phyloP scores from a whole-genome alignment of 2,888 invertebrate species.

The Drosophila cracens region DNA sequence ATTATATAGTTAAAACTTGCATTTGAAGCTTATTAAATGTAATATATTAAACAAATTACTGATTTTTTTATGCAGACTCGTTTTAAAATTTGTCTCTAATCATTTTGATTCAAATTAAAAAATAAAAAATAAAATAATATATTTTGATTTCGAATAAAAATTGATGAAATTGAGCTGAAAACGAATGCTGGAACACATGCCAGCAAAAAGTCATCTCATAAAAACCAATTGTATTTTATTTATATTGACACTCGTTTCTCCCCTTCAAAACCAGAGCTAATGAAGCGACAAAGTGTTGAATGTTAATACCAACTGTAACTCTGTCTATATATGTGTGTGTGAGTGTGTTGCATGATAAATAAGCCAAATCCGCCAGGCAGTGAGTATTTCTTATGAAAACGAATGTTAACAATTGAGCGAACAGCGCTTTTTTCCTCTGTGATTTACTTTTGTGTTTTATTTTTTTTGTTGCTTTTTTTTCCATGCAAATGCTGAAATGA shows the following conservation, averaged over 20 bases:
- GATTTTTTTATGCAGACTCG: not conserved
- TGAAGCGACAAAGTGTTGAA: constrained; percentile 74
- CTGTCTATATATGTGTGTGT: not conserved
- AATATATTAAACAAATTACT: not conserved
- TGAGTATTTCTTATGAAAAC: constrained; percentile 32
- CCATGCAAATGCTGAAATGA: constrained; percentile 25
- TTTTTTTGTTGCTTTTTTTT: not conserved
- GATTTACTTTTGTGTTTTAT: constrained; percentile 38
- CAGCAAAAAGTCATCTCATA: not conserved
- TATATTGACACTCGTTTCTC: constrained; percentile 26
- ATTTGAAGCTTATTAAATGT: not conserved
- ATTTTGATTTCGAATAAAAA: not conserved
- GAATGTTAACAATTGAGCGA: constrained; percentile 54
- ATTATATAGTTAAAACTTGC: not conserved
- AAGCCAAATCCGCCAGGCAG: constrained; percentile 50
- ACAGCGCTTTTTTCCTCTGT: constrained; percentile 48
- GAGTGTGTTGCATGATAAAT: constrained; percentile 48
- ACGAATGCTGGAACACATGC: constrained; percentile 5
- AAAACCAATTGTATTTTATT: constrained; percentile 52
- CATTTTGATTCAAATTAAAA: not conserved
- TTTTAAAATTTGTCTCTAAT: not conserved
- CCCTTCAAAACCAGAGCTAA: constrained; percentile 43
- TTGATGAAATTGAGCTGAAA: constrained; percentile 9
- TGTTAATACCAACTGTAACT: constrained; percentile 31
- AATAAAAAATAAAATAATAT: not conserved